These are phyloP conservation scores for Lonchura striata DNA, from an alignment of 2,113 vertebrate genomes.

Conservation along the genomic window DNA sequence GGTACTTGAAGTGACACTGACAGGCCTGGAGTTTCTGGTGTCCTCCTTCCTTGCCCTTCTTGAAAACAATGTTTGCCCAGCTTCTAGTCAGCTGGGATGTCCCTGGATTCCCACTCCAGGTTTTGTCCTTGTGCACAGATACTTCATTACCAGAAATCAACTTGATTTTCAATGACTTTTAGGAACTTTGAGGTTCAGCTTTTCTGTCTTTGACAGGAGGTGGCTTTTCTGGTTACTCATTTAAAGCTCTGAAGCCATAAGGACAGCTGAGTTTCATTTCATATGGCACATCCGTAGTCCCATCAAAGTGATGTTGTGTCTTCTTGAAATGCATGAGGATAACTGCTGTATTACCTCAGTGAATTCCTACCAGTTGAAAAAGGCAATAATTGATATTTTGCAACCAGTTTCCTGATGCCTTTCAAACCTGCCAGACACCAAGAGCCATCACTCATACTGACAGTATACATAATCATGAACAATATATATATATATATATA, in stretches of 20 bases:
- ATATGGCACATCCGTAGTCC: rapidly evolving
- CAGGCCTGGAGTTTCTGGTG: not conserved
- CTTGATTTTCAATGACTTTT: not conserved
- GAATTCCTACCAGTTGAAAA: not conserved
- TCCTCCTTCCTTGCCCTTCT: not conserved
- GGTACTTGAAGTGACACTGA: not conserved
- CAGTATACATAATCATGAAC: not conserved
- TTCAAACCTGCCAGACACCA: not conserved
- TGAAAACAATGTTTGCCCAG: not conserved
- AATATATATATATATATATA: not conserved
- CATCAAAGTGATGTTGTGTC: not conserved
- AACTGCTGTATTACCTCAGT: not conserved
- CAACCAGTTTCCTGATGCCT: not conserved
- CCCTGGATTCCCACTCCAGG: not conserved
- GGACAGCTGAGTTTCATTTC: not conserved
- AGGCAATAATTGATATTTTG: not conserved
- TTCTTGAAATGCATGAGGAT: not conserved
- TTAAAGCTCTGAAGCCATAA: not conserved
- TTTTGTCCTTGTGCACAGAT: not conserved
- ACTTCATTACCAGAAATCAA: not conserved
- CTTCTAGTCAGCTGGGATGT: not conserved
- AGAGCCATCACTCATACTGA: not conserved
- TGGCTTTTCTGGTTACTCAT: not conserved
- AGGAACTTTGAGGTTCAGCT: not conserved
- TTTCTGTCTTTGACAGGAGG: not conserved